These are phyloP conservation scores for Ptilorrhoa leucosticta DNA, from an alignment of 2,113 vertebrate species.

Conservation along the genomic window DNA sequence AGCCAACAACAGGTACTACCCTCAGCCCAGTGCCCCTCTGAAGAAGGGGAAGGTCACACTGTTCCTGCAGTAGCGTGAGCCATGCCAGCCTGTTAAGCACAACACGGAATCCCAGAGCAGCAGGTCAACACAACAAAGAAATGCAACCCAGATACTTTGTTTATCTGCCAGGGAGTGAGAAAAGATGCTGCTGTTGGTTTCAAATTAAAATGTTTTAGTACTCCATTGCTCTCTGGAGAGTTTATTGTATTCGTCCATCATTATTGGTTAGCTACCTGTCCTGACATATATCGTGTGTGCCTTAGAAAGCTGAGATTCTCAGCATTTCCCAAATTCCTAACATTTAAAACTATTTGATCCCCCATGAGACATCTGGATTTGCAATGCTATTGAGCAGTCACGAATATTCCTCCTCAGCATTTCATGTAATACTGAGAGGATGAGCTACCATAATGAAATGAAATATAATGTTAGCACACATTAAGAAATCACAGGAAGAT, in stretches of 20 bases:
- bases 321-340: background rate
- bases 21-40: background rate
- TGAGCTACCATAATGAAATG: background rate
- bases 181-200: background rate
- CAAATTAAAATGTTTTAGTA: background rate
- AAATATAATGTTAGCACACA: background rate
- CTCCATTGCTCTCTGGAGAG: background rate
- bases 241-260: background rate
- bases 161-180: background rate
- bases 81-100: background rate
- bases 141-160: background rate
- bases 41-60: background rate
- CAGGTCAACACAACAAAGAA: background rate
- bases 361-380: background rate
- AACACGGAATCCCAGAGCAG: background rate
- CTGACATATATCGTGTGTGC: background rate
- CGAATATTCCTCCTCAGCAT: background rate
- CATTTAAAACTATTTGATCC: background rate
- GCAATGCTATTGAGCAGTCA: background rate
- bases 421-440: background rate
- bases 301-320: background rate
- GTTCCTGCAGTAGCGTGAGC: fast-evolving
- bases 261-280: background rate
- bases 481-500: background rate
- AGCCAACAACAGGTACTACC: background rate